These are phyloP conservation scores for Aphidius gifuensis DNA, from an alignment of 1,140 invertebrate species.

Conservation along the genomic window DNA sequence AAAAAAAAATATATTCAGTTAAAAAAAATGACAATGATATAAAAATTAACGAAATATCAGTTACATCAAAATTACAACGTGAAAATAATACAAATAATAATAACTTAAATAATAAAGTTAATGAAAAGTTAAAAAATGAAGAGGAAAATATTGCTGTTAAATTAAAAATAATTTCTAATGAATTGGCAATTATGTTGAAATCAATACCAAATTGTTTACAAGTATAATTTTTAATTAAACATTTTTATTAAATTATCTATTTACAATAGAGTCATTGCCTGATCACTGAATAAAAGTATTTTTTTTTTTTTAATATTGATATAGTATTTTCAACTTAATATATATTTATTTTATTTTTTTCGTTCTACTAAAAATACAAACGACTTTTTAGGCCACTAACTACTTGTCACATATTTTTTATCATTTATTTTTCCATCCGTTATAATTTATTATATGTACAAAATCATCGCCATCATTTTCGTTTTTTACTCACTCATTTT, in stretches of 20 bases:
- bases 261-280: constrained; percentile 35
- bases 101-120: constrained; percentile 28
- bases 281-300: constrained; percentile 39
- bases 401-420: constrained; percentile 39
- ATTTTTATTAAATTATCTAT: constrained; percentile 49
- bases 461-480: constrained; percentile 3
- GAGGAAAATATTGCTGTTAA: constrained; percentile 25
- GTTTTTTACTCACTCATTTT: not conserved
- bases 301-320: constrained; percentile 35
- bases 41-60: constrained; percentile 18
- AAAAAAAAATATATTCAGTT: constrained; percentile 26
- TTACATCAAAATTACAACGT: constrained; percentile 32
- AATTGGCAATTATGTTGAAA: constrained; percentile 34
- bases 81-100: constrained; percentile 21
- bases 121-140: constrained; percentile 24
- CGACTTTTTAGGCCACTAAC: constrained; percentile 50
- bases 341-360: constrained; percentile 36
- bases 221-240: constrained; percentile 51
- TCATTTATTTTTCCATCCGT: constrained; percentile 6
- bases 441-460: constrained; percentile 11
- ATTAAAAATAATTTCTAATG: constrained; percentile 26
- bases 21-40: not conserved
- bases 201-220: constrained; percentile 38
- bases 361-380: constrained; percentile 49
- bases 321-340: constrained; percentile 35